These are phyloP conservation scores for Amblyornis subalaris DNA, from an alignment of 2,113 vertebrate species.

Conservation along the genomic window DNA sequence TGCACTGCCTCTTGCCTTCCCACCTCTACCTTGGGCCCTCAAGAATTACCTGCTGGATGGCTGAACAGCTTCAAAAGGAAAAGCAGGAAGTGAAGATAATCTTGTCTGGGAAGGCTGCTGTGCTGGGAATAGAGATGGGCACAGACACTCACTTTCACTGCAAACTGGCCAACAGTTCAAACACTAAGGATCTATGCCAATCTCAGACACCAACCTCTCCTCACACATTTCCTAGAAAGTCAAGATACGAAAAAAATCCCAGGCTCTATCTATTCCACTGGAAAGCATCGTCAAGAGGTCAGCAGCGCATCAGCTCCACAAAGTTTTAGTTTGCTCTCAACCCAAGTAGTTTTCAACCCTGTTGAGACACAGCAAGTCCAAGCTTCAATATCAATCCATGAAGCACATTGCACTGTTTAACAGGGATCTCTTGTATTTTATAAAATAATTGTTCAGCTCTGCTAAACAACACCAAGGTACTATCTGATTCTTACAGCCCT, in stretches of 20 bases:
- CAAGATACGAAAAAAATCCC: neutral
- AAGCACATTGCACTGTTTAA: neutral
- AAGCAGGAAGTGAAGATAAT: neutral
- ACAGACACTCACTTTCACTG: neutral
- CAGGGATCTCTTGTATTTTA: neutral
- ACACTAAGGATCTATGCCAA: neutral
- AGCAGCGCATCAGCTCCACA: neutral
- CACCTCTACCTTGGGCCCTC: neutral
- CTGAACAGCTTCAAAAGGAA: neutral
- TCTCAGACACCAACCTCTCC: neutral
- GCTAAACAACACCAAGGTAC: neutral
- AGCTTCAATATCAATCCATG: neutral
- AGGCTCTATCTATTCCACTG: neutral
- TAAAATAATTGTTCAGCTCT: neutral
- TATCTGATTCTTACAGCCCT: neutral
- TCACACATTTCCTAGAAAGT: neutral
- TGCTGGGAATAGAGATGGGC: neutral
- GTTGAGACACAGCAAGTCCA: neutral
- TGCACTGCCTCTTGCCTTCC: fast-evolving
- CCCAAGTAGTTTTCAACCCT: neutral
- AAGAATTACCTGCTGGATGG: neutral
- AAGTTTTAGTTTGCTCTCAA: neutral
- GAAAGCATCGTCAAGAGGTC: neutral
- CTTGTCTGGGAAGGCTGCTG: neutral
- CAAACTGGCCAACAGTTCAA: neutral